phyloP scores from a whole-genome alignment of 2,113 vertebrate genomes.

The Malurus cyaneus region DNA sequence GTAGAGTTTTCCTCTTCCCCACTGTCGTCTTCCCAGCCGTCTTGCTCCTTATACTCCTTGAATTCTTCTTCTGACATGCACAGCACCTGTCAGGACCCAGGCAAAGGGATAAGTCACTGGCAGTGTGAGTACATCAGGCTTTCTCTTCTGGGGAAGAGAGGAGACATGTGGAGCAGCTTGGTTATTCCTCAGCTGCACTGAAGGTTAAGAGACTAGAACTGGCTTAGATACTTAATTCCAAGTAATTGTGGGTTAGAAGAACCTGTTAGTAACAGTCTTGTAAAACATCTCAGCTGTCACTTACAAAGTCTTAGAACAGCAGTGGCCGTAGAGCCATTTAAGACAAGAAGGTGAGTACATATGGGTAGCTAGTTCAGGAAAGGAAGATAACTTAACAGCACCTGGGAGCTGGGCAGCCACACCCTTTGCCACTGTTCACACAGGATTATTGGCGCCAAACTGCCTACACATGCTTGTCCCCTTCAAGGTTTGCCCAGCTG shows the following conservation, averaged over 20 bases:
- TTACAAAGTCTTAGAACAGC: not conserved
- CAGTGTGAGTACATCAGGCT: not conserved
- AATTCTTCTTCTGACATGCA: constrained; percentile 88
- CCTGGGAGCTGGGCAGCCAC: not conserved
- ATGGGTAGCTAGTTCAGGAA: not conserved
- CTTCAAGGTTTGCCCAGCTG: not conserved
- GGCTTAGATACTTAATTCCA: not conserved
- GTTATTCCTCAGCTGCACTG: not conserved
- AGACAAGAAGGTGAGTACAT: fast-evolving
- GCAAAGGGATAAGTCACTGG: not conserved
- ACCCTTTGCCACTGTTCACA: fast-evolving
- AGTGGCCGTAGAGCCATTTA: not conserved
- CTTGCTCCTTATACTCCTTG: constrained; percentile 80
- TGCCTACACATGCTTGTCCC: not conserved
- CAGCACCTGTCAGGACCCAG: constrained; percentile 77
- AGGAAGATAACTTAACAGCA: not conserved
- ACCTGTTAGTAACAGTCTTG: not conserved
- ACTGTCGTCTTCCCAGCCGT: constrained; percentile 79
- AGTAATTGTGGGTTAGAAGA: not conserved
- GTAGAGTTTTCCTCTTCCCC: constrained; percentile 70
- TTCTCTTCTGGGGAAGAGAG: not conserved
- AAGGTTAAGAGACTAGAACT: not conserved
- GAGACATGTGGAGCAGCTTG: fast-evolving
- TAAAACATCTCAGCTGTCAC: not conserved
- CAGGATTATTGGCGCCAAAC: too few species aligned